Evolutionary conservation across 2,113 vertebrate species (phyloP).

Genomic region (Microtus richardsoni): DNA sequence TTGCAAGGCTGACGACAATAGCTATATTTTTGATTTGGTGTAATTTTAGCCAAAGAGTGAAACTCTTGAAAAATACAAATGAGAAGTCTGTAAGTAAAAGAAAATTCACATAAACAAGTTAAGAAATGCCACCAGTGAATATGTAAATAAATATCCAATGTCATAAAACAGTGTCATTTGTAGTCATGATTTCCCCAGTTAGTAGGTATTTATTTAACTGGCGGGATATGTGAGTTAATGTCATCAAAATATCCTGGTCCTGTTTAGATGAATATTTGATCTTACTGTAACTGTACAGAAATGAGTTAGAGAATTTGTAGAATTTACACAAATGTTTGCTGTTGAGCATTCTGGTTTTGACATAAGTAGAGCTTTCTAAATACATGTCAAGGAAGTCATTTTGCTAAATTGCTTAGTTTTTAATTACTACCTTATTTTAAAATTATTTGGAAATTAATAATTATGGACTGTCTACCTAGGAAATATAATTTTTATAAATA

Average conservation of each 20-base stretch:
- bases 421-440: slow-evolving; percentile 37
- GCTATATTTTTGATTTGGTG: slow-evolving; percentile 47
- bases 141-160: not conserved
- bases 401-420: slow-evolving; percentile 19
- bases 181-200: not conserved
- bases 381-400: slow-evolving; percentile 29
- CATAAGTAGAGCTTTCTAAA: slow-evolving; percentile 11
- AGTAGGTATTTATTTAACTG: slow-evolving; percentile 28
- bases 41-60: not conserved
- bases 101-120: not conserved
- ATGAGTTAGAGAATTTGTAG: slow-evolving; percentile 25
- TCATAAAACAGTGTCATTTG: not conserved
- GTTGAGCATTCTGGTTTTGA: not conserved
- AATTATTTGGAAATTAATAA: slow-evolving; percentile 42
- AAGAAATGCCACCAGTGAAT: not conserved
- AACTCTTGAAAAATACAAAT: slow-evolving; percentile 44
- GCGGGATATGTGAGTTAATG: not conserved
- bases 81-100: not conserved
- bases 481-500: slow-evolving; percentile 52
- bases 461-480: slow-evolving; percentile 9
- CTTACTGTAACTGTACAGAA: not conserved
- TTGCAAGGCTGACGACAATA: not conserved
- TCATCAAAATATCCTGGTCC: not conserved
- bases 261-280: slow-evolving; percentile 45
- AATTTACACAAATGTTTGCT: not conserved